phyloP scores from a whole-genome alignment of 2,888 invertebrate genomes.

The Eilema griseolum region DNA sequence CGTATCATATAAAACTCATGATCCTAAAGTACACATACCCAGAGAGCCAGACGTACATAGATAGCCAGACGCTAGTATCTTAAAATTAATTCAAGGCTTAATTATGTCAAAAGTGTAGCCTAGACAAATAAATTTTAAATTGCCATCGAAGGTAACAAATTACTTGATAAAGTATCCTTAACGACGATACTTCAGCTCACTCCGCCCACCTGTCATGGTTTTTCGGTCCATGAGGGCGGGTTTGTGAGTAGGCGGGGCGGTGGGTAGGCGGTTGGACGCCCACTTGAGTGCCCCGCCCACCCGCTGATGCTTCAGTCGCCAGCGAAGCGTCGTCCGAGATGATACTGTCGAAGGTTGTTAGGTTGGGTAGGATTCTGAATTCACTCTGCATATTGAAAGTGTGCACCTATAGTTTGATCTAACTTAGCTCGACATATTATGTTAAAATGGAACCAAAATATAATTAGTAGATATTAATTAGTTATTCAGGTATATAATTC shows the following conservation, averaged over 20 bases:
- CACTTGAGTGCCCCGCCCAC: constrained; percentile 76
- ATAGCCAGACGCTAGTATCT: background rate
- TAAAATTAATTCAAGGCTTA: constrained; percentile 1
- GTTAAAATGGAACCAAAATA: background rate
- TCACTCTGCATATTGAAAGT: background rate
- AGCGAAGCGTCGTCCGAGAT: constrained; percentile 71
- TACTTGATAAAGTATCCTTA: constrained; percentile 85
- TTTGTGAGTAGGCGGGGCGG: constrained; percentile 65
- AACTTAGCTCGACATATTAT: background rate
- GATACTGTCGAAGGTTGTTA: constrained; percentile 61
- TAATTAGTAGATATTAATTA: background rate
- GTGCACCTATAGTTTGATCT: background rate
- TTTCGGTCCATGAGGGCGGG: constrained; percentile 70
- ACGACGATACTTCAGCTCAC: constrained; percentile 77
- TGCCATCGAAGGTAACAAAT: constrained; percentile 82
- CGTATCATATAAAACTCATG: background rate
- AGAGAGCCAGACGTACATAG: background rate
- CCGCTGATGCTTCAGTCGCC: constrained; percentile 75
- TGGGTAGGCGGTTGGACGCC: constrained; percentile 67
- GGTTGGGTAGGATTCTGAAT: background rate
- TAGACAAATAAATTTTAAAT: constrained; percentile 77
- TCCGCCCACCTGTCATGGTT: constrained; percentile 82
- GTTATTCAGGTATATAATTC: background rate
- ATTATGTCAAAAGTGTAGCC: constrained; percentile 18
- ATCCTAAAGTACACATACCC: background rate